Percentiles rank a stretch among this genome's conserved stretches.
phyloP scores from a whole-genome alignment of 2,888 invertebrate genomes.

The Caenorhabditis japonica region DNA sequence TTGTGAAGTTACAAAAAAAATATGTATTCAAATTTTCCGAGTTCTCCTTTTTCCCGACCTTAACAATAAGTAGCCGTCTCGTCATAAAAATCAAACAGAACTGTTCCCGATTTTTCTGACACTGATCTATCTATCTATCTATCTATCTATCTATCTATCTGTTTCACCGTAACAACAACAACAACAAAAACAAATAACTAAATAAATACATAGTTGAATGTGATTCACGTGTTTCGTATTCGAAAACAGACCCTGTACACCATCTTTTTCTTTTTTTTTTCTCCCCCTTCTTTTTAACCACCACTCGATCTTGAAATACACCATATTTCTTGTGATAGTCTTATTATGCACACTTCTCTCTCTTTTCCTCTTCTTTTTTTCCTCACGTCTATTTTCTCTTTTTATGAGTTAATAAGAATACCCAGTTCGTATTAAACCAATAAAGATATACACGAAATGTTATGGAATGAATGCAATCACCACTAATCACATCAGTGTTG shows the following conservation, averaged over 20 bases:
- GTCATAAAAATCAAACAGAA: conserved; percentile 23
- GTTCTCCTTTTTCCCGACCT: not conserved
- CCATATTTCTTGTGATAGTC: conserved; percentile 54
- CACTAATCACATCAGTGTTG: too few species aligned
- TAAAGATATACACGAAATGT: conserved; percentile 25
- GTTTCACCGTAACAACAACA: too few species aligned
- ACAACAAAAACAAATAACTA: too few species aligned
- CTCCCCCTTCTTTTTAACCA: conserved; percentile 26
- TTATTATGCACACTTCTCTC: conserved; percentile 48
- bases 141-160: conserved; percentile 16
- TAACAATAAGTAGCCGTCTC: conserved; percentile 29
- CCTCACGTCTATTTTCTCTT: conserved; percentile 12
- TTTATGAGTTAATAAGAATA: conserved; percentile 28
- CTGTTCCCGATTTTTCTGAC: not conserved
- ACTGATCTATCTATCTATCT: too few species aligned
- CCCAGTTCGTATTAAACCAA: conserved; percentile 35
- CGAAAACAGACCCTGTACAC: conserved; percentile 29
- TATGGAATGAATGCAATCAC: too few species aligned
- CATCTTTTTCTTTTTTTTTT: conserved; percentile 11
- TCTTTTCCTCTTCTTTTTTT: conserved; percentile 11
- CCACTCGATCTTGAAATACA: conserved; percentile 51
- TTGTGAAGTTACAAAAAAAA: conserved; percentile 19
- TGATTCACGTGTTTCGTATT: conserved; percentile 49
- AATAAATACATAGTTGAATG: conserved; percentile 40
- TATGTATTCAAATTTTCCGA: not conserved